These are phyloP conservation scores for Passer montanus DNA, from an alignment of 2,113 vertebrate species.

Conservation along the genomic window DNA sequence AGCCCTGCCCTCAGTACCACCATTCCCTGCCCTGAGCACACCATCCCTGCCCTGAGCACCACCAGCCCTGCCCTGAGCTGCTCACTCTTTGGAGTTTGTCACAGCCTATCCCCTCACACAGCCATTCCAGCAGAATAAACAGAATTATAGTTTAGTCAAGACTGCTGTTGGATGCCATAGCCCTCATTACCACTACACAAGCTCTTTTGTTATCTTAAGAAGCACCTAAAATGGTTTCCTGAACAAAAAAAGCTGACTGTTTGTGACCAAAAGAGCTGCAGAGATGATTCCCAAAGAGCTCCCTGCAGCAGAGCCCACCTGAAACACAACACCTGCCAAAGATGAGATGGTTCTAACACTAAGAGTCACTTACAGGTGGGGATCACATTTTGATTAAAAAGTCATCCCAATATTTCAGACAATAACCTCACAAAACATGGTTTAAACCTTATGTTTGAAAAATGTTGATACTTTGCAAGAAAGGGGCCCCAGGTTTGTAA, in stretches of 20 bases:
- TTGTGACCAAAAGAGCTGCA: neutral
- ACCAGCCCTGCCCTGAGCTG: neutral
- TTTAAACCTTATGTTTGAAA: neutral
- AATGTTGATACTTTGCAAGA: neutral
- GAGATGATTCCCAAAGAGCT: neutral
- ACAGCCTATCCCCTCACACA: neutral
- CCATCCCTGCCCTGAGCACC: too few species aligned
- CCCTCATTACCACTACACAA: neutral
- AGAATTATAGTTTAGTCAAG: neutral
- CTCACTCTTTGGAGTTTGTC: neutral
- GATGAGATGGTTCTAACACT: neutral
- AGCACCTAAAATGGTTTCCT: neutral
- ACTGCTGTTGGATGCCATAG: neutral
- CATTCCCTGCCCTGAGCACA: too few species aligned
- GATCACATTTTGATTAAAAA: neutral
- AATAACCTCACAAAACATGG: neutral
- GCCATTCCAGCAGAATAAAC: rapidly evolving
- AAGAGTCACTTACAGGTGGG: neutral
- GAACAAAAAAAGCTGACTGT: neutral
- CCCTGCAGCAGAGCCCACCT: neutral
- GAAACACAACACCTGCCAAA: neutral
- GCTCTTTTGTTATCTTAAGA: neutral
- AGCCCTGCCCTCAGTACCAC: too few species aligned
- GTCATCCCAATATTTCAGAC: neutral
- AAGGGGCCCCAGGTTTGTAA: neutral